Percentiles rank a stretch among this genome's conserved stretches.
phyloP scores from a whole-genome alignment of 1,140 invertebrate species.

The Uloborus diversus region DNA sequence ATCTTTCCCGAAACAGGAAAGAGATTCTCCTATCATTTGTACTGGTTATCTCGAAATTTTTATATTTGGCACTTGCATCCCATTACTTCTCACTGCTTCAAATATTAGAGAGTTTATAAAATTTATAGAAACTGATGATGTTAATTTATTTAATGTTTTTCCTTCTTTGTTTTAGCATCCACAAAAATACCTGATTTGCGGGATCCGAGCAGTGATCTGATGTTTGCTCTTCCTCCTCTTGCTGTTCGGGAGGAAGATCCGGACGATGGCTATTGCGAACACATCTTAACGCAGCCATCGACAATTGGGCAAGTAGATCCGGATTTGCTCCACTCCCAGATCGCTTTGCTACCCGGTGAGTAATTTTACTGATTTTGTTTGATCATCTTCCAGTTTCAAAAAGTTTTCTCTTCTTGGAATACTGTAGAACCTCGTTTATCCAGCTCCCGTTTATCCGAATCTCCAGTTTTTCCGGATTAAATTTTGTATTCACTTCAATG shows the following conservation, averaged over 20 bases:
- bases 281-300: conserved; percentile 13
- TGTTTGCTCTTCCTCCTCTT: conserved; percentile 1
- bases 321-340: conserved; percentile 41
- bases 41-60: no score
- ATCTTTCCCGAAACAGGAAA: no score
- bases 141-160: neutral
- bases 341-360: conserved; percentile 55
- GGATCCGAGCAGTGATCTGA: neutral
- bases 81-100: neutral
- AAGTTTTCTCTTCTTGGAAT: neutral
- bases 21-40: no score
- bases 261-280: conserved; percentile 44
- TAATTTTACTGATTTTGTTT: neutral
- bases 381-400: neutral
- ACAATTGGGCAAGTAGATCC: conserved; percentile 47
- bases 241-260: conserved; percentile 38
- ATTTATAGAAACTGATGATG: neutral
- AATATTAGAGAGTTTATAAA: neutral
- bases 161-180: neutral
- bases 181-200: neutral
- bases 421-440: no score
- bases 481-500: no score
- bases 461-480: no score
- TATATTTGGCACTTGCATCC: no score
- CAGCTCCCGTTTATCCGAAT: no score